Percentiles rank a stretch among this genome's conserved stretches.
Evolutionary conservation across 2,797 vertebrate genomes (phyloP).

Genomic region (Chanos chanos): DNA sequence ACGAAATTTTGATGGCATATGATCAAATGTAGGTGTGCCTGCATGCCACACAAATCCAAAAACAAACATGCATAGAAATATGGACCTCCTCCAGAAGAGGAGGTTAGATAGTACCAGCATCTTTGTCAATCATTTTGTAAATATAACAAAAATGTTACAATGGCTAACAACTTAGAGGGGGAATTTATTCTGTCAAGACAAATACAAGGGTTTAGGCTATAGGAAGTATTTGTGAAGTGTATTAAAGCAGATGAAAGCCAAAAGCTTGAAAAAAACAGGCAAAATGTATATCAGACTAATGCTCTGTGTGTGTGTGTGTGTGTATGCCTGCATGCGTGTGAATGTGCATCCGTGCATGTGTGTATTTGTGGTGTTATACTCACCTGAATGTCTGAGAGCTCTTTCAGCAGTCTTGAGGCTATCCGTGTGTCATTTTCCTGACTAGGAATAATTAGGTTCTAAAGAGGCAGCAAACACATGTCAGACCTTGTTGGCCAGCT

Average conservation of each 20-base stretch:
- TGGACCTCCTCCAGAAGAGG: no score
- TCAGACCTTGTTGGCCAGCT: constrained; percentile 7
- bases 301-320: background rate
- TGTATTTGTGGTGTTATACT: constrained; percentile 14
- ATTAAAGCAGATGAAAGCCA: no score
- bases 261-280: background rate
- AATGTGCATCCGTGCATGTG: background rate
- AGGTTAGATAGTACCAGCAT: no score
- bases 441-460: constrained; percentile 79
- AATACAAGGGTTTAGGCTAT: no score
- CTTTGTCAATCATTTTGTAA: no score
- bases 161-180: background rate
- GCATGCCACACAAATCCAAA: no score
- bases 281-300: background rate
- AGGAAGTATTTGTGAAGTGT: no score
- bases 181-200: no score
- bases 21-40: no score
- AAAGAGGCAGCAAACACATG: constrained; percentile 15
- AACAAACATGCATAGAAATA: no score
- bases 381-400: constrained; percentile 83
- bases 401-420: constrained; percentile 70
- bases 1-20: background rate
- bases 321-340: constrained; percentile 4
- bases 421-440: constrained; percentile 73
- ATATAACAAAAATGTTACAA: background rate